Base-by-base conservation (phyloP, 2,113 vertebrate species). In the Etia nguti region DNA sequence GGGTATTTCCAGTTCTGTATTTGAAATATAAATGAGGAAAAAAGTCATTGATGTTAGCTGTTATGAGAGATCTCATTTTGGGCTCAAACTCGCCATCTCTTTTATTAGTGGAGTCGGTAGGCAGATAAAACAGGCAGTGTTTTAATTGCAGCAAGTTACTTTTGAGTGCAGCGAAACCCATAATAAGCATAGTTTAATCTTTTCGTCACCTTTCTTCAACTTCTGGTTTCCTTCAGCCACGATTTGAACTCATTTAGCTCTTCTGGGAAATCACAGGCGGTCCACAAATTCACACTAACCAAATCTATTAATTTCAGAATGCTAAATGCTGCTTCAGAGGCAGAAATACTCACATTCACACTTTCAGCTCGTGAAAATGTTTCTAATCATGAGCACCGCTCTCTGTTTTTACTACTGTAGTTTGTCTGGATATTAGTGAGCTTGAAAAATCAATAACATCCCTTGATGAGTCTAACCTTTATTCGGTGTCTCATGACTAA, bases 361-460 rank as follows among this genome's bases (percentile, higher is more conserved):
- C 24, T 59, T 7, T 48, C 10, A 9, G 16, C 20, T 3, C 1
- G 15, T 84, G 87, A 79, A 81, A 79, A 52, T 52, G 26, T 77
- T 52, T 77, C 70, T 59, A 10, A 22, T 80, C 18, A 10, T 79
- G 18, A 80, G 22, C 13, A 73, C n/a, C 9, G 16, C 38, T 65
- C 16, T 11, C 15, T 55, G n/a, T 80, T 84, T 81, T 77, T 84
- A 11, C 48, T 46, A 41, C 41, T 80, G 29, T 75, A 57, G 80
- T 77, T 83, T 29, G 75, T 59, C 20, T 65, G 68, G 43, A 68
- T 52, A 54, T 82, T 4, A 18, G 73, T 41, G 54, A 68, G 34
- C 41, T 50, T 65, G 62, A 65, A 46, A 84, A 91, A 92, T 91
- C 90, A 83, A 73, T 90, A 59, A 29, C 34, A 60, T 57, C 16